Conservation (phyloP, 2,797 vertebrate genomes). For the Gobio occitaniae region DNA sequence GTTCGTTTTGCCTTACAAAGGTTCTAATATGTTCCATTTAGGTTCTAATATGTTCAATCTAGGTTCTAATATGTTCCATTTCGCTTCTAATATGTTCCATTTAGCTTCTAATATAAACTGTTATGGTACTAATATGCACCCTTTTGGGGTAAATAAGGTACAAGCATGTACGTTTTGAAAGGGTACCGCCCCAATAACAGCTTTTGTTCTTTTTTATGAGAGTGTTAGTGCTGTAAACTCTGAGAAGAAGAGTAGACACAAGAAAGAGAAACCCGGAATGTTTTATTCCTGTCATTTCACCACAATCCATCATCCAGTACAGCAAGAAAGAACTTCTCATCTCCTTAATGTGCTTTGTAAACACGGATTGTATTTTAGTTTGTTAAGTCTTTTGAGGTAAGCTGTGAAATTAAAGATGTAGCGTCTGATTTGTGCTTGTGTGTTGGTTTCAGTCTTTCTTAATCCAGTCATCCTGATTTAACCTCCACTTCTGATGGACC, state of each 20-base stretch:
- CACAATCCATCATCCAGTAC: neutral
- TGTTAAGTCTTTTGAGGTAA: slow-evolving; percentile 25
- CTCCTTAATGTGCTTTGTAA: slow-evolving; percentile 23
- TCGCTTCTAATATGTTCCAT: neutral
- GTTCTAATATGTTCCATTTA: neutral
- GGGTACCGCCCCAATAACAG: neutral
- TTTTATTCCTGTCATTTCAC: slow-evolving; percentile 6
- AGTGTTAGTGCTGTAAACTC: slow-evolving; percentile 5
- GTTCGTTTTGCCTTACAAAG: neutral
- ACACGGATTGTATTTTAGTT: slow-evolving; percentile 13
- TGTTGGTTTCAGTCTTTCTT: slow-evolving; percentile 6
- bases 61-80: neutral
- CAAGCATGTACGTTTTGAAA: neutral
- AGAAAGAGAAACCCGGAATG: neutral
- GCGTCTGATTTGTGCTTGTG: neutral
- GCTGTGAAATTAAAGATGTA: slow-evolving; percentile 3
- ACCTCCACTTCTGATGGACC: neutral
- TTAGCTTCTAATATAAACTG: neutral
- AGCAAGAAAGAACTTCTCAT: slow-evolving; percentile 30
- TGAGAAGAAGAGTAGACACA: neutral
- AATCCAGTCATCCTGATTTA: neutral
- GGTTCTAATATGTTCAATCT: neutral
- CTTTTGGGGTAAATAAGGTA: neutral
- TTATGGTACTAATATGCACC: neutral
- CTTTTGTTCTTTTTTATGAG: neutral